These are phyloP conservation scores for Argopecten irradians DNA, from an alignment of 1,140 invertebrate genomes.

Conservation along the genomic window DNA sequence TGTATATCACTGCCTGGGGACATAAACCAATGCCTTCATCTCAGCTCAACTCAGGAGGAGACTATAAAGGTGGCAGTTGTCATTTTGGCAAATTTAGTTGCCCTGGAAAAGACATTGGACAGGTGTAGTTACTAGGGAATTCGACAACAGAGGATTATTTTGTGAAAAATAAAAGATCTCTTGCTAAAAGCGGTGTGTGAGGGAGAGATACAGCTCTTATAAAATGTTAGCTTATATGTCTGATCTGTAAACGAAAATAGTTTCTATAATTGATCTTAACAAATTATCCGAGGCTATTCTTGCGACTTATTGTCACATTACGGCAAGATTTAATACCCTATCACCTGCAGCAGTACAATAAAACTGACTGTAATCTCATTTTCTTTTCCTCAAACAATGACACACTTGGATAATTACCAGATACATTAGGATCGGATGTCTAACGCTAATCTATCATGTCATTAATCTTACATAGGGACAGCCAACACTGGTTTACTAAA, in stretches of 20 bases:
- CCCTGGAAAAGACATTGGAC: too few relatives aligned
- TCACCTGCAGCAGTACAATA: not conserved
- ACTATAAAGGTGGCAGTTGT: too few relatives aligned
- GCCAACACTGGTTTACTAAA: not conserved
- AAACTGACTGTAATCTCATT: not conserved
- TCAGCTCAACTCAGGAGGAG: too few relatives aligned
- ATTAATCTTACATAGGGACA: not conserved
- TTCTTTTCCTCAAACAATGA: conserved; percentile 9
- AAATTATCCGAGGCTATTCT: not conserved
- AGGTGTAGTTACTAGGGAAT: too few relatives aligned
- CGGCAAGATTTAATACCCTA: not conserved
- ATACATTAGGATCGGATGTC: not conserved
- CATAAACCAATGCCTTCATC: too few relatives aligned
- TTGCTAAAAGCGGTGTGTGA: too few relatives aligned
- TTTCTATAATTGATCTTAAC: conserved; percentile 10
- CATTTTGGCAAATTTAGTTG: too few relatives aligned
- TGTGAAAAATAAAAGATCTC: too few relatives aligned
- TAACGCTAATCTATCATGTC: not conserved
- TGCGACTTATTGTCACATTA: not conserved
- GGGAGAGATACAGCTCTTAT: too few relatives aligned
- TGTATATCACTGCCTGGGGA: too few relatives aligned
- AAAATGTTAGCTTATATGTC: not conserved
- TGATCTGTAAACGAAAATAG: not conserved
- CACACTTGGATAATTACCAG: not conserved
- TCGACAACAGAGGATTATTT: too few relatives aligned